These are phyloP conservation scores for Tinea trinotella DNA, from an alignment of 2,888 invertebrate genomes.

Conservation along the genomic window DNA sequence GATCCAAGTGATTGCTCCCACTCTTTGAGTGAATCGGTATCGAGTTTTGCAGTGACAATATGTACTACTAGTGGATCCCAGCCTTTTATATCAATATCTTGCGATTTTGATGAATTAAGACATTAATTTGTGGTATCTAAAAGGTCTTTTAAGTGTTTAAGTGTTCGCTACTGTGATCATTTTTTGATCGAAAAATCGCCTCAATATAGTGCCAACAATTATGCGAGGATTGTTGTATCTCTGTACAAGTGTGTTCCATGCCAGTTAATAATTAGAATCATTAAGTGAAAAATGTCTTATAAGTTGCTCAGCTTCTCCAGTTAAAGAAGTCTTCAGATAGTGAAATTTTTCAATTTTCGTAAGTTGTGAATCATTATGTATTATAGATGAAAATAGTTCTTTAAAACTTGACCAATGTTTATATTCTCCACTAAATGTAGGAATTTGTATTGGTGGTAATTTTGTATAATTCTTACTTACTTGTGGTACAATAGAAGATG, in stretches of 20 bases:
- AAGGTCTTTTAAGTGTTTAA: constrained; percentile 25
- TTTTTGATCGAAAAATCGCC: neutral
- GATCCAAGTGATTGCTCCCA: neutral
- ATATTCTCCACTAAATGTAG: no score
- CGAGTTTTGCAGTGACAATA: neutral
- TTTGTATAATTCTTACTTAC: no score
- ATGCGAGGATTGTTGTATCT: neutral
- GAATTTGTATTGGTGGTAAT: no score
- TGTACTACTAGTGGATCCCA: neutral
- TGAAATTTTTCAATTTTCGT: no score
- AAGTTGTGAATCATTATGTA: no score
- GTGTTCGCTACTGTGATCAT: neutral
- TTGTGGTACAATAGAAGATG: no score
- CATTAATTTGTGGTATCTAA: constrained; percentile 28
- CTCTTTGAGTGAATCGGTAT: neutral
- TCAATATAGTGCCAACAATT: neutral
- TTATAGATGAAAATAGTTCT: no score
- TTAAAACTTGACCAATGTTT: no score
- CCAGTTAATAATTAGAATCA: neutral
- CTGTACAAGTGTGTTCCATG: neutral
- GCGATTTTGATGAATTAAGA: constrained; percentile 23
- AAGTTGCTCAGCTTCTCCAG: no score
- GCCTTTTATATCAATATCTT: constrained; percentile 19
- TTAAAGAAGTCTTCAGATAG: no score
- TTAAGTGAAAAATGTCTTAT: no score